Evolutionary conservation across 1,140 invertebrate species (phyloP).

Genomic region (Bombus superbus): DNA sequence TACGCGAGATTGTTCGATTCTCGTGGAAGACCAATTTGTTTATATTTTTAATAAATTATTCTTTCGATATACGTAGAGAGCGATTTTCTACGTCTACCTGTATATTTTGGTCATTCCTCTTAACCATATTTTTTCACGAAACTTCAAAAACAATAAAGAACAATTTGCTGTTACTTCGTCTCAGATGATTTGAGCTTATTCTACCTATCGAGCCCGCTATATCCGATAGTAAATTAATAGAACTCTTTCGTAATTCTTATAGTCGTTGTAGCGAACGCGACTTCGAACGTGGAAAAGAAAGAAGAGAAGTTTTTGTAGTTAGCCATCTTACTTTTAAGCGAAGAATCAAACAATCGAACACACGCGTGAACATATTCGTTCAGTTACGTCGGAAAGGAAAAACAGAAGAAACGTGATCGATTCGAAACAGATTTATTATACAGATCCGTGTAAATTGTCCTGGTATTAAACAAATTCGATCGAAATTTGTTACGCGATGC

Average conservation of each 20-base stretch:
- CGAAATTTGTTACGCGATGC: not conserved
- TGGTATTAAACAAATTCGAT: conserved; percentile 12
- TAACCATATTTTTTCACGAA: not conserved
- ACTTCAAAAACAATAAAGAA: not conserved
- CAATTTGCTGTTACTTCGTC: not conserved
- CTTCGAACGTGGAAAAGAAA: no score
- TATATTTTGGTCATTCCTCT: not conserved
- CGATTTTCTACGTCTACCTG: not conserved
- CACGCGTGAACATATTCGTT: conserved; percentile 22
- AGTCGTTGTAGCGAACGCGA: not conserved
- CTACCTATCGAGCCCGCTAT: no score
- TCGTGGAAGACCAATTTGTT: conserved; percentile 60
- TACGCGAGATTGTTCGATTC: conserved; percentile 64
- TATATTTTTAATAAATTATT: conserved; percentile 31
- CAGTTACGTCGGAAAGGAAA: not conserved
- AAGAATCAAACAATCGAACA: not conserved
- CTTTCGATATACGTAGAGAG: not conserved
- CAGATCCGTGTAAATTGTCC: not conserved
- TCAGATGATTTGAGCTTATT: no score
- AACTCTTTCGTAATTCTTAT: not conserved
- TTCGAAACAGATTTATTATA: not conserved
- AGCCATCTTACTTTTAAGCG: no score
- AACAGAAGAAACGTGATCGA: conserved; percentile 37
- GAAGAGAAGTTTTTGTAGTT: no score
- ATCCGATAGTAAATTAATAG: no score